Conservation (phyloP, 2,888 invertebrate genomes). For the Junonia oenone region DNA sequence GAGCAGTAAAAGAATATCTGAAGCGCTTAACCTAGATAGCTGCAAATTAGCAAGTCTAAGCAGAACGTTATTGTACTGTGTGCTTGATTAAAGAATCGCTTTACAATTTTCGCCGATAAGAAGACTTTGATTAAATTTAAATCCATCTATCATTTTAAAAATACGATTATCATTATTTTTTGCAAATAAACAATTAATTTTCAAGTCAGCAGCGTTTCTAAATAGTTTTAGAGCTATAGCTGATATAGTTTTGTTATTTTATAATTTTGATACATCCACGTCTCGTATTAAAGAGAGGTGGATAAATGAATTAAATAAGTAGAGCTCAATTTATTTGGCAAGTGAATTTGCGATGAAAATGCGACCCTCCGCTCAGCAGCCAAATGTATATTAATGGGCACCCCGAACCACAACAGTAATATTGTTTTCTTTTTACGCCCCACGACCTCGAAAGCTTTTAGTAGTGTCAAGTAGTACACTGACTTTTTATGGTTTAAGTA, state of each 20-base stretch:
- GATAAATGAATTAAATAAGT: slow-evolving; percentile 38
- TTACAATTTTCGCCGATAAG: no score
- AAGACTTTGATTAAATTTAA: no score
- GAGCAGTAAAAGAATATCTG: slow-evolving; percentile 3
- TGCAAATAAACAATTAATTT: slow-evolving; percentile 5
- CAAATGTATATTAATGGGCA: slow-evolving; percentile 75
- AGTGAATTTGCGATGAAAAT: slow-evolving; percentile 64
- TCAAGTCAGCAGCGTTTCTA: background rate
- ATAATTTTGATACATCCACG: background rate
- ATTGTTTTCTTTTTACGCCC: slow-evolving; percentile 69
- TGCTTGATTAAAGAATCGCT: no score
- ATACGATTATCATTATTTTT: no score
- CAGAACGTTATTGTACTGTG: background rate
- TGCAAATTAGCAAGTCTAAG: background rate
- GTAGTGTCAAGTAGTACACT: slow-evolving; percentile 64
- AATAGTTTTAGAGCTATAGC: no score
- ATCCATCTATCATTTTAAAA: no score
- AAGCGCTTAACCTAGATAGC: background rate
- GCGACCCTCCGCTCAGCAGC: slow-evolving; percentile 46
- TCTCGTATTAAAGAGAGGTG: slow-evolving; percentile 9
- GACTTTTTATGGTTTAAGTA: slow-evolving; percentile 58
- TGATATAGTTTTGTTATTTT: background rate
- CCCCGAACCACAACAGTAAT: slow-evolving; percentile 62
- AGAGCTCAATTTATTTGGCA: slow-evolving; percentile 61
- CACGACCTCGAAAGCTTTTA: slow-evolving; percentile 62